phyloP scores from a whole-genome alignment of 1,140 invertebrate genomes.

The Apis laboriosa region DNA sequence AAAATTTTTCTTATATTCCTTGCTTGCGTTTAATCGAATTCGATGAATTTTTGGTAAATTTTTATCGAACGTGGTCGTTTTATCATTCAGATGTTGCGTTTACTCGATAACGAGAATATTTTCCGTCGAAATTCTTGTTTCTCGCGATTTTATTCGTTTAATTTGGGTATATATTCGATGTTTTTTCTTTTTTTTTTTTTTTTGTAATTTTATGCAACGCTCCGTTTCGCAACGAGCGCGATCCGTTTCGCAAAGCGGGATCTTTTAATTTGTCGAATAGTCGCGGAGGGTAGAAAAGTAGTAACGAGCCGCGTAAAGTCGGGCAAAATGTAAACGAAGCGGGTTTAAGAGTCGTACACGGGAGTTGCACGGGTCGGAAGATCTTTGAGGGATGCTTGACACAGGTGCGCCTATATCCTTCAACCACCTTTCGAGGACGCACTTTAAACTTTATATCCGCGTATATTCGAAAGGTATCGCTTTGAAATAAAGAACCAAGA shows the following conservation, averaged over 20 bases:
- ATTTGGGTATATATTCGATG: background rate
- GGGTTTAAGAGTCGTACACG: background rate
- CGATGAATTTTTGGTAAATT: no score
- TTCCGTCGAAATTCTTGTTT: no score
- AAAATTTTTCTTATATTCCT: no score
- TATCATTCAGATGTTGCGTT: no score
- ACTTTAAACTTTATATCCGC: background rate
- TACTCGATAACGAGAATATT: no score
- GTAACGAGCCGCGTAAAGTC: background rate
- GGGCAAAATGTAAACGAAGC: conserved; percentile 23
- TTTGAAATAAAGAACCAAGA: background rate
- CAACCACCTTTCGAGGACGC: conserved; percentile 16
- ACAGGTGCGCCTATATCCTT: conserved; percentile 25
- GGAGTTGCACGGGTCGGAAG: background rate
- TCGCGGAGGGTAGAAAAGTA: background rate
- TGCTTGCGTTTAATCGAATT: no score
- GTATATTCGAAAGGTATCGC: background rate
- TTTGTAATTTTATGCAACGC: background rate
- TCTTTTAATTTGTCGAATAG: conserved; percentile 4
- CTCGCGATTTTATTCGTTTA: no score
- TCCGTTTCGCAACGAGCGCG: no score
- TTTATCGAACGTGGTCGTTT: no score
- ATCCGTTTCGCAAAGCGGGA: background rate
- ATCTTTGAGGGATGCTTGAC: conserved; percentile 32
- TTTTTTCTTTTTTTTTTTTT: no score